Conservation (phyloP, 2,797 vertebrate species). For the Bucorvus abyssinicus region DNA sequence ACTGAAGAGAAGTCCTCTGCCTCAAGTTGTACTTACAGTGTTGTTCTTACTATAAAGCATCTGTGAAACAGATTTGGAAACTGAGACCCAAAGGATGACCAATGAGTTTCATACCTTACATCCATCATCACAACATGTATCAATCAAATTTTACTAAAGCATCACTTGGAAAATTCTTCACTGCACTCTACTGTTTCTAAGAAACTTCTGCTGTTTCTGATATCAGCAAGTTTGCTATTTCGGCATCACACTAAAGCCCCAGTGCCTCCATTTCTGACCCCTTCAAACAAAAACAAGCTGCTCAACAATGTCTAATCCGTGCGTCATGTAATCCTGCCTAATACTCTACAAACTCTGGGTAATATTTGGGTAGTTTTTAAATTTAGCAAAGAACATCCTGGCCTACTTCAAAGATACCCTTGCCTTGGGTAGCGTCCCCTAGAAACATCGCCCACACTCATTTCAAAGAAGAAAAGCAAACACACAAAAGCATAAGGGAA, state of each 20-base stretch:
- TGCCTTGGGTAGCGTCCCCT: background rate
- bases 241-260: constrained; percentile 24
- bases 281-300: constrained; percentile 77
- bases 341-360: constrained; percentile 81
- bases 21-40: background rate
- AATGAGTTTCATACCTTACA: background rate
- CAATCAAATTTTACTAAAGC: background rate
- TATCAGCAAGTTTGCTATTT: background rate
- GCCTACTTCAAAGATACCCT: constrained; percentile 78
- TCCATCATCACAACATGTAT: background rate
- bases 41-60: background rate
- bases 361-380: constrained; percentile 80
- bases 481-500: fast-evolving
- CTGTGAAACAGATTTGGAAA: background rate
- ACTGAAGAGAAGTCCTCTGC: background rate
- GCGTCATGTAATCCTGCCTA: constrained; percentile 83
- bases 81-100: background rate
- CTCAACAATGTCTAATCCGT: constrained; percentile 81
- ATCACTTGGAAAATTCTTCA: background rate
- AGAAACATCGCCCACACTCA: background rate
- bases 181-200: background rate
- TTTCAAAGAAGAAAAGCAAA: background rate
- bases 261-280: constrained; percentile 60
- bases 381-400: constrained; percentile 82
- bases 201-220: background rate